phyloP scores from a whole-genome alignment of 2,113 vertebrate species.

The Daubentonia madagascariensis region DNA sequence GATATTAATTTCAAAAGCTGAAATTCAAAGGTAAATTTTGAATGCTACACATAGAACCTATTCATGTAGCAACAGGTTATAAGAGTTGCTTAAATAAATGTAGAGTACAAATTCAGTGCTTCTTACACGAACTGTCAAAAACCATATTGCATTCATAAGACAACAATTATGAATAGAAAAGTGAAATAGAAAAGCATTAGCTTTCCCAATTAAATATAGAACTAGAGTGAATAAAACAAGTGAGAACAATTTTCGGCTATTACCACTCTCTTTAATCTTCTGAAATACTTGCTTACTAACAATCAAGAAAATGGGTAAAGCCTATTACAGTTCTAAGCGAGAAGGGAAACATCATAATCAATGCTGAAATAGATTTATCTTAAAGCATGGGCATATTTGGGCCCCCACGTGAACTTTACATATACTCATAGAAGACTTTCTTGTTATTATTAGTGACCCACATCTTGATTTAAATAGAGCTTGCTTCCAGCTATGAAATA shows the following conservation, averaged over 20 bases:
- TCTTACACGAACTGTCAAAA: not conserved
- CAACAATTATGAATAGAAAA: slow-evolving; percentile 31
- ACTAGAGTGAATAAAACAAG: slow-evolving; percentile 53
- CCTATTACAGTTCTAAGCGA: not conserved
- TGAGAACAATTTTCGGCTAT: slow-evolving; percentile 25
- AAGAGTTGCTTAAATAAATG: not conserved
- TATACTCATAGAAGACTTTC: not conserved
- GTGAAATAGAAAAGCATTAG: slow-evolving; percentile 32
- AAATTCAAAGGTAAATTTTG: slow-evolving; percentile 3
- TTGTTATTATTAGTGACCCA: not conserved
- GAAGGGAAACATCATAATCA: not conserved
- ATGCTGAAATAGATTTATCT: not conserved
- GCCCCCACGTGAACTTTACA: not conserved
- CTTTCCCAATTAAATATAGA: slow-evolving; percentile 2
- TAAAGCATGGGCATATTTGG: not conserved
- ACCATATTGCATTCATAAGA: not conserved
- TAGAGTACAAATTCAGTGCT: not conserved
- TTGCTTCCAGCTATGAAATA: not conserved
- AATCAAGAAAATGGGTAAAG: not conserved
- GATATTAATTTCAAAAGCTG: slow-evolving; percentile 21
- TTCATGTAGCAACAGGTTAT: not conserved
- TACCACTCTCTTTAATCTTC: slow-evolving; percentile 30
- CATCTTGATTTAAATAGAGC: not conserved
- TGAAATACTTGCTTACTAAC: slow-evolving; percentile 29
- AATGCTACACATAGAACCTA: not conserved